Percentiles rank a stretch among this genome's conserved stretches.
Evolutionary conservation across 1,140 invertebrate species (phyloP).

Genomic region (Magallana angulata): DNA sequence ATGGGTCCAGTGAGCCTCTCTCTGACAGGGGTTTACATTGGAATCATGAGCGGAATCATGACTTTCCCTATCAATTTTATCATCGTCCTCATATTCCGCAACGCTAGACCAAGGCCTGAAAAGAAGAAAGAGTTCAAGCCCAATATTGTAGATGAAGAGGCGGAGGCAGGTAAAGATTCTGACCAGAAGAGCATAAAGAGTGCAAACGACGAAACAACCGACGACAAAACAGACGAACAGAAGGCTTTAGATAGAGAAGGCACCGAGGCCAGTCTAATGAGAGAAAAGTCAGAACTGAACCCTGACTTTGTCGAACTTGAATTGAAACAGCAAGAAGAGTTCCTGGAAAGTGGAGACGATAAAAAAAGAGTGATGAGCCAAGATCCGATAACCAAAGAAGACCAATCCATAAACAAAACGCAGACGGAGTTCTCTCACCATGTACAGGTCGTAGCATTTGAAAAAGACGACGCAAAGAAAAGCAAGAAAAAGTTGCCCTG

Average conservation of each 20-base stretch:
- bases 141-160: not conserved
- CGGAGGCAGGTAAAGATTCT: not conserved
- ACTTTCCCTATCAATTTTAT: conserved; percentile 65
- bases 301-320: conserved; percentile 43
- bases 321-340: conserved; percentile 42
- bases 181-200: not conserved
- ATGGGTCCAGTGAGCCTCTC: conserved; percentile 63
- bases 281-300: conserved; percentile 40
- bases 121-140: conserved; percentile 42
- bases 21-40: conserved; percentile 57
- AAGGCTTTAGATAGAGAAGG: conserved; percentile 14
- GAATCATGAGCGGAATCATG: conserved; percentile 59
- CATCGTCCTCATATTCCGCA: conserved; percentile 65
- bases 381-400: not conserved
- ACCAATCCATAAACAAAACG: not conserved
- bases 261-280: not conserved
- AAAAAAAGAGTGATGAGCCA: not conserved
- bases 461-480: conserved; percentile 56
- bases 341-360: conserved; percentile 37
- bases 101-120: conserved; percentile 52
- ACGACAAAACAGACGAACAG: not conserved
- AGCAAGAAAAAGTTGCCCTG: conserved; percentile 59
- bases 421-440: conserved; percentile 34
- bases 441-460: conserved; percentile 3
- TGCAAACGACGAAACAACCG: not conserved